Percentiles rank a stretch among this genome's conserved stretches.
These are phyloP conservation scores for Cyanoderma ruficeps DNA, from an alignment of 2,113 vertebrate species.

Conservation along the genomic window DNA sequence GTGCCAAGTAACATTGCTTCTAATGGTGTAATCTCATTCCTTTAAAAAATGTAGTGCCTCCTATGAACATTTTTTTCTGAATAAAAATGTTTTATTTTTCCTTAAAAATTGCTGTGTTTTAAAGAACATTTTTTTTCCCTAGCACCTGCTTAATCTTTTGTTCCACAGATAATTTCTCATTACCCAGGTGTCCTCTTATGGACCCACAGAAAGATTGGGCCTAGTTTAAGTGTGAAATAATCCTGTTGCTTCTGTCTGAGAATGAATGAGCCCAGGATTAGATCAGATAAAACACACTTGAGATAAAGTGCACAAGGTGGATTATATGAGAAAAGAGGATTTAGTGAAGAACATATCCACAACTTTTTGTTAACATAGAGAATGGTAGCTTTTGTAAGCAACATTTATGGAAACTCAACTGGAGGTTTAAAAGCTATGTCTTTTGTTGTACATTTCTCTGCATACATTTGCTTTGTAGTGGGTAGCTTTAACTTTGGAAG, in stretches of 20 bases:
- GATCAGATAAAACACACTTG: conserved; percentile 97
- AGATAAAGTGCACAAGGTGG: conserved; percentile 96
- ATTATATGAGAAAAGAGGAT: conserved; percentile 99
- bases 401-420: conserved; percentile 95
- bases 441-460: conserved; percentile 99
- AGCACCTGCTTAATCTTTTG: conserved; percentile 75
- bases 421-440: conserved; percentile 90
- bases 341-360: conserved; percentile 97
- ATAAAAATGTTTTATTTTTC: conserved; percentile 54
- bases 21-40: not conserved
- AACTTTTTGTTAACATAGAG: conserved; percentile 94
- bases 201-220: conserved; percentile 85
- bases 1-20: not conserved
- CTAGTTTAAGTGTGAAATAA: conserved; percentile 91
- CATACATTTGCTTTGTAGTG: conserved; percentile 93
- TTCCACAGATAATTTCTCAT: conserved; percentile 79
- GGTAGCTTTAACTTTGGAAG: conserved; percentile 85
- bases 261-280: conserved; percentile 92
- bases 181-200: conserved; percentile 93
- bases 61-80: conserved; percentile 15
- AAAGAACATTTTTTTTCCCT: conserved; percentile 58
- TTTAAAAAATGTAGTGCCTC: conserved; percentile 19
- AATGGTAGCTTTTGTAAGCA: conserved; percentile 90
- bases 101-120: conserved; percentile 55
- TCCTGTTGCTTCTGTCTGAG: conserved; percentile 87